phyloP scores from a whole-genome alignment of 2,888 invertebrate genomes.

The Lydus trimaculatus region DNA sequence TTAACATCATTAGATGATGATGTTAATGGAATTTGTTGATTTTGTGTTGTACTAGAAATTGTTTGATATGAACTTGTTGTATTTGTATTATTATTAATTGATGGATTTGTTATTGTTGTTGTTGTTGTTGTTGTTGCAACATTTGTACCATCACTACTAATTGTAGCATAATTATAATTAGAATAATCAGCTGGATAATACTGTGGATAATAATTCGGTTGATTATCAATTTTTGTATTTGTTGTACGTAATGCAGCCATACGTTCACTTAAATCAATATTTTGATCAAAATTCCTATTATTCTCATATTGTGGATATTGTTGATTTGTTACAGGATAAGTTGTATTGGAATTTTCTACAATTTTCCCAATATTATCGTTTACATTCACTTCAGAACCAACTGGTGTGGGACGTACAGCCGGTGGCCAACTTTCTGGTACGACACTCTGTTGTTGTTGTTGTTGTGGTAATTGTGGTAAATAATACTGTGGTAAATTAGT shows the following conservation, averaged over 20 bases:
- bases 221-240: conserved; percentile 6
- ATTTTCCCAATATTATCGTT: conserved; percentile 42
- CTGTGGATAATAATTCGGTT: conserved; percentile 12
- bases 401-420: conserved; percentile 72
- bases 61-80: conserved; percentile 46
- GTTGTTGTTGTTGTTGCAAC: conserved; percentile 6
- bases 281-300: conserved; percentile 11
- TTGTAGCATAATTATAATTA: neutral
- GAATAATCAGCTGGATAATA: conserved; percentile 5
- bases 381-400: conserved; percentile 71
- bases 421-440: conserved; percentile 62
- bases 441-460: conserved; percentile 13
- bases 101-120: conserved; percentile 8
- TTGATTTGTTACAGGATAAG: neutral
- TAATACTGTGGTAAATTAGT: conserved; percentile 17
- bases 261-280: conserved; percentile 12
- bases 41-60: conserved; percentile 37
- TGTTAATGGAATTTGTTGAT: conserved; percentile 17
- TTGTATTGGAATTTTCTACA: conserved; percentile 10
- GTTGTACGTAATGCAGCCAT: conserved; percentile 10
- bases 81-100: conserved; percentile 31
- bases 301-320: neutral
- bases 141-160: neutral
- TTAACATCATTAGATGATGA: conserved; percentile 12
- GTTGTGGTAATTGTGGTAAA: conserved; percentile 22